A percentile compares a stretch with the other conserved stretches of the same genome.
phyloP scores from a whole-genome alignment of 2,797 vertebrate species.

The Poecilia picta region DNA sequence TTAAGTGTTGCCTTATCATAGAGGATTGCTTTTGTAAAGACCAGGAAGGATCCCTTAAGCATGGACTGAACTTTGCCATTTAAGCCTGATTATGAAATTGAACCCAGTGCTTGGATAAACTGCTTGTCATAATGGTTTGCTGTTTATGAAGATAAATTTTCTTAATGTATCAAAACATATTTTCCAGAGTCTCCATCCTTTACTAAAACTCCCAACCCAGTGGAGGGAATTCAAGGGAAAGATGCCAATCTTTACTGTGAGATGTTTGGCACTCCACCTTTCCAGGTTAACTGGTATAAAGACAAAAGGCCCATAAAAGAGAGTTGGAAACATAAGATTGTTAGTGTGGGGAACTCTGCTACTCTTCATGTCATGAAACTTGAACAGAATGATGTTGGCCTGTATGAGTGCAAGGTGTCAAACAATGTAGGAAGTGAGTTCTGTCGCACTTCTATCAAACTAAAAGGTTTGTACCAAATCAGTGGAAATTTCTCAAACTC shows the following conservation, averaged over 20 bases:
- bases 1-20: constrained; percentile 4
- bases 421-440: constrained; percentile 88
- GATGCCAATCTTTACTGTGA: constrained; percentile 92
- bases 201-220: constrained; percentile 84
- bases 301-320: constrained; percentile 91
- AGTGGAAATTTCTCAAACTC: background rate
- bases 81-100: constrained; percentile 17
- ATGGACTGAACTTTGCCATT: constrained; percentile 35
- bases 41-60: constrained; percentile 14
- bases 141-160: constrained; percentile 28
- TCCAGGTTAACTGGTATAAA: constrained; percentile 94
- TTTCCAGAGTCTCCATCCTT: constrained; percentile 92
- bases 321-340: constrained; percentile 91
- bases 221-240: constrained; percentile 88
- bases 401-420: constrained; percentile 89
- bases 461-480: constrained; percentile 88
- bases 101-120: background rate
- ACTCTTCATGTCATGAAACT: constrained; percentile 88
- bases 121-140: constrained; percentile 21
- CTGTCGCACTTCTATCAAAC: constrained; percentile 80
- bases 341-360: constrained; percentile 86
- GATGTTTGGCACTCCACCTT: constrained; percentile 89
- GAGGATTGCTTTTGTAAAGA: background rate
- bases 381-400: constrained; percentile 88
- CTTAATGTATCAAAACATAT: constrained; percentile 70